phyloP scores from a whole-genome alignment of 2,113 vertebrate genomes.

The Picathartes gymnocephalus region DNA sequence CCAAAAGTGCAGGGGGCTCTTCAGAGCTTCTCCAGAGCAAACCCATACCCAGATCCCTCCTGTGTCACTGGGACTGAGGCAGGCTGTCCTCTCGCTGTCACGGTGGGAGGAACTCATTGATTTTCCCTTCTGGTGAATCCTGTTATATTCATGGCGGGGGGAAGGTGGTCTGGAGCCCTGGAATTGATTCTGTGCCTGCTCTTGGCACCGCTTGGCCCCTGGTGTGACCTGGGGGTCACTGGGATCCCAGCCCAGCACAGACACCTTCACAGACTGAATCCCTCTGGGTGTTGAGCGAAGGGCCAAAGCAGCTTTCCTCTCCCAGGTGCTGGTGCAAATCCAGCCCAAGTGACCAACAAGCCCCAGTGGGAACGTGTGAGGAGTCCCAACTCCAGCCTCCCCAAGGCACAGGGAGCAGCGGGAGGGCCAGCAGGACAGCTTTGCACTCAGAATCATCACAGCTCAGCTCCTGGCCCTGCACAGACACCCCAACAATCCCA shows the following conservation, averaged over 20 bases:
- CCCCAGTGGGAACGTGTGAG: accelerated
- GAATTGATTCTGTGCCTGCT: not conserved
- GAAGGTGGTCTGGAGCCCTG: not conserved
- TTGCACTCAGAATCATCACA: not conserved
- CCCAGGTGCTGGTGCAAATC: not conserved
- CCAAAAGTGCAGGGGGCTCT: not conserved
- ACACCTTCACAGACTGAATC: not conserved
- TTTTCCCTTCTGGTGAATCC: not conserved
- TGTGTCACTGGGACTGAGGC: not conserved
- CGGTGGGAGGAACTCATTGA: not conserved
- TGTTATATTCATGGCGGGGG: not conserved
- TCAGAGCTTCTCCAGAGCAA: not conserved
- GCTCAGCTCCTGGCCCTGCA: not conserved
- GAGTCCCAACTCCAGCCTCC: not conserved
- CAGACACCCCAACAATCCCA: not conserved
- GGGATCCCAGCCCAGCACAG: not conserved
- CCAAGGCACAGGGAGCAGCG: not conserved
- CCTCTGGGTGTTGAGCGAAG: not conserved
- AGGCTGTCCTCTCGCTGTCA: not conserved
- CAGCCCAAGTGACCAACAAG: not conserved
- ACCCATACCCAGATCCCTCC: not conserved
- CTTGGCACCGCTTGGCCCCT: not conserved
- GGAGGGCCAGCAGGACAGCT: not conserved
- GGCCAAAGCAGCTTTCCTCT: not conserved
- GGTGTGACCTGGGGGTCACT: not conserved